Base-by-base conservation (phyloP, 30 jellyfish, hydroid and myxozoan species). In the Catostylus mosaicus region DNA sequence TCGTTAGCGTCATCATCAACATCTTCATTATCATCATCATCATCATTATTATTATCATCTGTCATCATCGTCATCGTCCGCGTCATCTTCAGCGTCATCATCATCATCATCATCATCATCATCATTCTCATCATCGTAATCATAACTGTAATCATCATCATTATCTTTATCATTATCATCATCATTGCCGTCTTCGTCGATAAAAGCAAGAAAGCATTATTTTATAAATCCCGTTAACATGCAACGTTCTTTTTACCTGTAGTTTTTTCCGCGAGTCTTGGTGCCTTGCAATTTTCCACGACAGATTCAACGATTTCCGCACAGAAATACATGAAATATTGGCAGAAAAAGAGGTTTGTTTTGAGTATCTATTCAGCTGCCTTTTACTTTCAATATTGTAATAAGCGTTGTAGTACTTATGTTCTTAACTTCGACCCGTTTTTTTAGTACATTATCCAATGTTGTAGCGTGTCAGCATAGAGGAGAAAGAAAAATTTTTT, bases 221-320 rank as follows among this genome's bases (percentile, higher is more conserved):
- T n/a, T n/a, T n/a, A n/a, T n/a, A n/a, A n/a, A n/a, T n/a, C n/a
- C n/a, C n/a, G n/a, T n/a, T n/a, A n/a, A n/a, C n/a, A n/a, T n/a
- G n/a, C n/a, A n/a, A n/a, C n/a, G n/a, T n/a, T 19, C 8, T 5
- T 78, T 47, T 32, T 43, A 10, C 24, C 62, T 73, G 14, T 62
- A 93, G 98, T 84, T 93, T 16, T 71, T 93, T 93, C 87, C 75
- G 85, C 9, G 97, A 88, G 66, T 64, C 97, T 10, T 93, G 98
- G 98, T 73, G 98, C 52, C 83, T 93, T 72, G 96, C 98, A 12
- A 76, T 93, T n/a, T 93, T 78, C 60, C 98, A 93, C 74, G 98
- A 93, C 59, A 86, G 98, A 36, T 93, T 93, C 89, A 77, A 22
- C 50, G 98, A 93, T 65, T 87, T 93, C 86, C 86, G 97, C 38